Evolutionary conservation across 2,888 invertebrate species (phyloP), one percentile per base, ranked within the genome.

Genomic region (Bembecia ichneumoniformis): DNA sequence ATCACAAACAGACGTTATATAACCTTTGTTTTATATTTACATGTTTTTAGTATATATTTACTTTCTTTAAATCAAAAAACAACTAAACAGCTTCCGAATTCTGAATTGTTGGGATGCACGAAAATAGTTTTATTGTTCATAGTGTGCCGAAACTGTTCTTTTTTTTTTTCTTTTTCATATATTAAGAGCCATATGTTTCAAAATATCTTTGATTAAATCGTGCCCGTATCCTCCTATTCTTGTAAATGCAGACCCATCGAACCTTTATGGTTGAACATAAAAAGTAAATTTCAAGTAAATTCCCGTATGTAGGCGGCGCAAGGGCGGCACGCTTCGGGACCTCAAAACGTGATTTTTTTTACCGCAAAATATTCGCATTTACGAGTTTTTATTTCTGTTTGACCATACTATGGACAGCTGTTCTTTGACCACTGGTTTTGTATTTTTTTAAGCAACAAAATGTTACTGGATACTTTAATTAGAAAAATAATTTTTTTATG

Each of bases 401-500:
- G 28, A 28, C 28, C 28, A 28, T 28, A 28, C n/a, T 2, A 28
- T 28, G 64, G 58, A 66, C 86, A 86, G 81, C 80, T 86, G 86
- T 72, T 77, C 71, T 77, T 15, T 82, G 83, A 83, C 86, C 86
- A 82, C 81, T 84, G 78, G 64, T 74, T 71, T 62, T 63, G 71
- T 66, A 64, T 68, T 47, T 61, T 74, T 81, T 77, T 77, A 53
- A 50, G 51, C 57, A 53, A 53, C 54, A 56, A 58, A 47, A 63
- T 68, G 78, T 73, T 74, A 81, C 70, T 66, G 64, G 81, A 82
- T 80, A 78, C 77, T 64, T 64, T 68, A 68, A 73, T 77, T 71
- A 71, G 70, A 74, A 70, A 68, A 66, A 66, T 64, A 7, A 28
- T 28, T 28, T 28, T 20, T 20, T 20, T 28, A 7, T 7, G 7